Evolutionary conservation across 2,888 invertebrate species (phyloP), one percentile per base, ranked within the genome.

Genomic region (Osmoderma eremita): DNA sequence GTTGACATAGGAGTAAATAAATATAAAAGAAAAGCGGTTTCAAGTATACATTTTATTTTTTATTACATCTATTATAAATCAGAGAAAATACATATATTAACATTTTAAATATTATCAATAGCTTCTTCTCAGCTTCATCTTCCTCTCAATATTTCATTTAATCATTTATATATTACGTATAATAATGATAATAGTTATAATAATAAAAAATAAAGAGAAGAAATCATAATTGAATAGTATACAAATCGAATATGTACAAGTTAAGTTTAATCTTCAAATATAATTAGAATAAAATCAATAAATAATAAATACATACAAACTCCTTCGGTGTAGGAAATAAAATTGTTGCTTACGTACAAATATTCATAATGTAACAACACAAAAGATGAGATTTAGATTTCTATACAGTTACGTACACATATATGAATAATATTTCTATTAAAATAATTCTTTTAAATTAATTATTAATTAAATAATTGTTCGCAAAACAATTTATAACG

Each of bases 31-130:
- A 12, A 38, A 24, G 6, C 4, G 36, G 10, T 36, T 41, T 50
- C 17, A 54, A 63, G 42, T 68, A 45, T 50, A 64, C 42, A 61
- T 50, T 68, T 68, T 68, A 68, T 68, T 68, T 50, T 65, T 68
- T 68, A 68, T 68, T 68, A 61, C 64, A 65, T 51, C 54, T 64
- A 61, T 42, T 63, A 64, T 64, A 45, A 45, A 17, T 64, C 38
- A 68, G 61, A 42, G 58, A 51, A 68, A 56, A 65, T 54, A 68
- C 65, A 65, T 49, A 65, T 49, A 51, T 65, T 56, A 63, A 53
- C 24, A 12, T 24, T 67, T 50, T 65, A 58, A 49, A 58, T 65
- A 54, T 45, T 22, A 50, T 48, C 49, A 41, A 18, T 50, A 51
- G 24, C 24, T 51, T 51, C 39, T 18, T 39, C 63, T 50, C 1